phyloP scores from a whole-genome alignment of 2,888 invertebrate genomes.

The Stenodema calcarata region DNA sequence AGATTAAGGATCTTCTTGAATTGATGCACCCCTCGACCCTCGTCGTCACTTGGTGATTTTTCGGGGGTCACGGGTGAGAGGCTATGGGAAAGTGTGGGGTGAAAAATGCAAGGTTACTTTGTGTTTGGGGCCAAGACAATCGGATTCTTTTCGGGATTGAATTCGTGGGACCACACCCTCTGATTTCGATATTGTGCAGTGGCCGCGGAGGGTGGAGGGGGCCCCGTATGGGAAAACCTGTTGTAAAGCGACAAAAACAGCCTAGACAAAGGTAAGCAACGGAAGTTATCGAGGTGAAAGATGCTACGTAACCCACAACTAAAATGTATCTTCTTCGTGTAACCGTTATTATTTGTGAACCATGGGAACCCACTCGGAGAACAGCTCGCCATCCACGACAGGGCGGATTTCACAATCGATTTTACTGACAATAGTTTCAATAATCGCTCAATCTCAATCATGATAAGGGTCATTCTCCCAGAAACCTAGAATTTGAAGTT shows the following conservation, averaged over 20 bases:
- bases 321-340: background rate
- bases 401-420: no score
- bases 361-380: no score
- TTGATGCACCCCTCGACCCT: background rate
- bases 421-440: no score
- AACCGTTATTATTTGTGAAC: background rate
- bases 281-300: background rate
- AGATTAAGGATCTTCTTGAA: conserved; percentile 40
- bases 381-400: no score
- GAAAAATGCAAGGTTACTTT: conserved; percentile 6
- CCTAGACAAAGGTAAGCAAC: background rate
- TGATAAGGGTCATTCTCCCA: no score
- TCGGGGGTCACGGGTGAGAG: background rate
- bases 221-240: conserved; percentile 1
- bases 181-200: background rate
- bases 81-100: conserved; percentile 6
- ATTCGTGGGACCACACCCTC: background rate
- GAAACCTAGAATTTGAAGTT: no score
- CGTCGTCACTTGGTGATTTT: background rate
- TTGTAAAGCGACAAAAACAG: background rate
- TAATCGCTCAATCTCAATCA: no score
- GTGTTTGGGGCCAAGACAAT: background rate
- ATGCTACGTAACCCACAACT: background rate
- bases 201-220: background rate
- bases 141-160: background rate